Evolutionary conservation across 2,797 vertebrate genomes (phyloP), one percentile per base, ranked within the genome.

Genomic region (Xerus rutilus): DNA sequence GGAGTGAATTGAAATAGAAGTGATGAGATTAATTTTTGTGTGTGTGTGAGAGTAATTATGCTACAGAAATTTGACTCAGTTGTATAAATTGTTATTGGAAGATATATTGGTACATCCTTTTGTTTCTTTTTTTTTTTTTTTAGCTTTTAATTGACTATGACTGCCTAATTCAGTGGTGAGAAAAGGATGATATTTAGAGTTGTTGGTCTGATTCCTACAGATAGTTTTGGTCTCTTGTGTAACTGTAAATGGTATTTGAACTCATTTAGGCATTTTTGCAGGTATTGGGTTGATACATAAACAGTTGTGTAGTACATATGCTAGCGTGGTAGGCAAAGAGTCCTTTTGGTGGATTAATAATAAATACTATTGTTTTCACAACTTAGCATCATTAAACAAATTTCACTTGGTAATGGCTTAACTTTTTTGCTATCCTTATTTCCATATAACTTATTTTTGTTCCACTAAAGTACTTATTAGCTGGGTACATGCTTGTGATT

Each of bases 1-100:
- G 87, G 73, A 96, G 72, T 76, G 76, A 96, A 32, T 65, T 47
- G 54, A 94, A 94, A 84, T 67, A 73, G 73, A 89, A 94, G n/a
- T 67, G 39, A 5, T 25, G 11, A 52, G 11, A 14, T 86, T 92
- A 90, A 89, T 17, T 15, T 5, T 52, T 52, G 86, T 78, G 57
- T 83, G 70, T 90, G 87, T 92, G 85, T 78, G 11, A 64, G 79
- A 79, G 45, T 91, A 89, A 89, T 59, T 89, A 43, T 70, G 15
- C 28, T 86, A 7, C 32, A 90, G 15, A 88, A 87, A 67, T 86
- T 93, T 94, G 39, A 4, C 78, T 89, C 39, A 67, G 0, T 82
- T 87, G 96, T 64, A 4, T 81, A 64, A 67, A 81, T 83, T 90
- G 7, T 57, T 59, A 3, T 45, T 84, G 79, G 32, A 94, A 93